Evolutionary conservation across 2,797 vertebrate genomes (phyloP), one percentile per base, ranked within the genome.

Genomic region (Tamandua tetradactyla): DNA sequence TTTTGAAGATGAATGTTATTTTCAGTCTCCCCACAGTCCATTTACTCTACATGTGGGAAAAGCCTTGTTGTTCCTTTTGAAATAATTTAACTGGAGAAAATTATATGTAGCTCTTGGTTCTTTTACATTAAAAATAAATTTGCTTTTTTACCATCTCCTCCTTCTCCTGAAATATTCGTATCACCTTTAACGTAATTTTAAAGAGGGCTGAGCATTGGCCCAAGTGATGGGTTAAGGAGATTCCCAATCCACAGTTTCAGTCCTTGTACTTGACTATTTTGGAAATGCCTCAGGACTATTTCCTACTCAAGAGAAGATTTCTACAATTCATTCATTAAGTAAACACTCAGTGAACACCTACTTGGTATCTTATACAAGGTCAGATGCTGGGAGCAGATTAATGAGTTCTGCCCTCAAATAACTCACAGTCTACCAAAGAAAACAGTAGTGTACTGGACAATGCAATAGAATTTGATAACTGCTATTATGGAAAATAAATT

Each of bases 71-170:
- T 15, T 86, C 8, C 32, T 80, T 94, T 64, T 37, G 32, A 87
- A 91, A 59, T 22, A 87, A 92, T 72, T 78, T 86, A 66, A 82
- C 27, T 62, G 78, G 62, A 88, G n/a, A 27, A 68, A 80, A 81
- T 30, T 57, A 20, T n/a, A 59, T 20, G 9, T 61, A 83, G 6
- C 9, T 82, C 66, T 82, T 86, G 10, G 14, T 57, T 88, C 17
- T 59, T 94, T 80, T n/a, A 72, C 4, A n/a, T 76, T 47, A 80
- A 79, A 88, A 79, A 88, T 79, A 2, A 42, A 75, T 22, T 71
- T 93, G 23, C n/a, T n/a, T 35, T 40, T 55, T 87, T 89, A 32
- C 61, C 68, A 68, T 68, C 11, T 1, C 2, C 2, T 92, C 27
- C 66, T 89, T 82, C 22, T 61, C 68, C 17, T 94, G 75, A 93